Conservation (phyloP, 2,113 vertebrate species). For the Gopherus evgoodei region DNA sequence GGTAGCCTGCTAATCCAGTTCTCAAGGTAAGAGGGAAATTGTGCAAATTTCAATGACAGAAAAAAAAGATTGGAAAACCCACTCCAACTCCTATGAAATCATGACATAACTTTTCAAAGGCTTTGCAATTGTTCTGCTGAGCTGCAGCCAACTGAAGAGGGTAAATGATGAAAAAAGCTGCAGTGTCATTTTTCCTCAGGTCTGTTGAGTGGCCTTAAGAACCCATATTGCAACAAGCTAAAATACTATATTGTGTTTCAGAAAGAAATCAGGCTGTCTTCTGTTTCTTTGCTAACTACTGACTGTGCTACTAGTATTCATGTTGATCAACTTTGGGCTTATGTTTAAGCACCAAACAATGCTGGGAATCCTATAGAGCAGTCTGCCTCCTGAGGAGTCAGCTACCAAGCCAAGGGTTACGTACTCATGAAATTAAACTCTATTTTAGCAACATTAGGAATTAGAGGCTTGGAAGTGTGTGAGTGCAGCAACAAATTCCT, state of each 20-base stretch:
- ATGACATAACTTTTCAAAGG: constrained; percentile 1
- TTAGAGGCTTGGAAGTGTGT: background rate
- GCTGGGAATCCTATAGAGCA: background rate
- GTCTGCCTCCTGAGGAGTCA: background rate
- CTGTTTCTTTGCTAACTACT: background rate
- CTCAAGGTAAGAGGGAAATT: constrained; percentile 11
- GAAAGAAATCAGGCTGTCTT: background rate
- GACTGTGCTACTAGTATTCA: accelerated
- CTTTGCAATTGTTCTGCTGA: background rate
- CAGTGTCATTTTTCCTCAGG: background rate
- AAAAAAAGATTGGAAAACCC: background rate
- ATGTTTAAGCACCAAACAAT: accelerated
- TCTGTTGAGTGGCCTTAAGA: background rate
- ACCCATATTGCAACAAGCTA: background rate
- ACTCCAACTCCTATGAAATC: background rate
- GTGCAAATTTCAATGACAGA: background rate
- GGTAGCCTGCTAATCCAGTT: background rate
- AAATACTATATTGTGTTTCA: background rate
- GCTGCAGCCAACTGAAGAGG: background rate
- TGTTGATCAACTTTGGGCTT: accelerated
- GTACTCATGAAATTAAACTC: background rate
- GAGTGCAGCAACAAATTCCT: background rate
- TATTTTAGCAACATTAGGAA: background rate
- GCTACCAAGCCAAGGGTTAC: background rate
- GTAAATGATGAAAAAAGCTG: background rate